Evolutionary conservation across 2,113 vertebrate genomes (phyloP).

Genomic region (Muntiacus muntjak): DNA sequence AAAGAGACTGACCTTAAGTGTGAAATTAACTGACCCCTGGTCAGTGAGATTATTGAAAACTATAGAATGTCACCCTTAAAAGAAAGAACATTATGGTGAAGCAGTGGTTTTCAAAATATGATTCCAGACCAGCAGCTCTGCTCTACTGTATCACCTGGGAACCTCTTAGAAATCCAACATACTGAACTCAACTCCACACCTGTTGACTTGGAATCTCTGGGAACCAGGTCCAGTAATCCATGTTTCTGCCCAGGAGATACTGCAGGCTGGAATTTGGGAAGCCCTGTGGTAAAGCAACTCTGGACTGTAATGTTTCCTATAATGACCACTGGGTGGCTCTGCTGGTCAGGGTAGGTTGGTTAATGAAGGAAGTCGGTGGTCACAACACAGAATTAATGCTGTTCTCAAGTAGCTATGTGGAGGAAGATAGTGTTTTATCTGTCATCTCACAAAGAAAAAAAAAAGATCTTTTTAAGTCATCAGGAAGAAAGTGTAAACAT

Average conservation of each 20-base stretch:
- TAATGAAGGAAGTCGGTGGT: not conserved
- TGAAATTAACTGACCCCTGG: not conserved
- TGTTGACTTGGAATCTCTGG: not conserved
- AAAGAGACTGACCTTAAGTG: not conserved
- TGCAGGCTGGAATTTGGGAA: not conserved
- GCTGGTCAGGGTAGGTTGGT: conserved; percentile 40
- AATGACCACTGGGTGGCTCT: conserved; percentile 20
- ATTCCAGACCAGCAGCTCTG: not conserved
- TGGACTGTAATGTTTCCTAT: not conserved
- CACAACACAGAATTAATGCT: not conserved
- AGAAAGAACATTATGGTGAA: not conserved
- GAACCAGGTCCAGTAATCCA: no score
- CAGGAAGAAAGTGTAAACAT: not conserved
- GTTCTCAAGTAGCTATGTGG: not conserved
- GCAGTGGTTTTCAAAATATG: not conserved
- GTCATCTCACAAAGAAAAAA: not conserved
- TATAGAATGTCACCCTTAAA: not conserved
- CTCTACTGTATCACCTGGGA: not conserved
- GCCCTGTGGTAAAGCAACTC: not conserved
- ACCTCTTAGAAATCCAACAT: not conserved
- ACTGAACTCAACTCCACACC: not conserved
- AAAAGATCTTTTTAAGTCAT: not conserved
- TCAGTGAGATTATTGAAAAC: not conserved
- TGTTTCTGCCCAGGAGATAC: not conserved
- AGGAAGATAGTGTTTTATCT: not conserved